Percentiles rank a stretch among this genome's conserved stretches.
Conservation (phyloP, 2,888 invertebrate species). For the Ophion ventricosus region DNA sequence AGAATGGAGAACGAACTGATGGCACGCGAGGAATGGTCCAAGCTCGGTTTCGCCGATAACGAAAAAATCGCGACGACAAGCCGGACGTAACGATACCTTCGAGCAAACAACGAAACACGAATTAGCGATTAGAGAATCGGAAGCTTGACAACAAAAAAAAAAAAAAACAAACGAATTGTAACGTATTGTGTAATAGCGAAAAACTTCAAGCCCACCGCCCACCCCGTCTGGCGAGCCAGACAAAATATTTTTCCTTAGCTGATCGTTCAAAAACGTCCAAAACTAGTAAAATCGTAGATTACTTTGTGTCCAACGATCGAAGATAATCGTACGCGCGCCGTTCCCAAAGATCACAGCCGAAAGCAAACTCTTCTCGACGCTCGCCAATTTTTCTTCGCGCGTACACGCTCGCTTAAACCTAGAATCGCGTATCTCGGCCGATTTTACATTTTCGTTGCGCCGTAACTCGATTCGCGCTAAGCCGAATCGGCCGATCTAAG, state of each 20-base stretch:
- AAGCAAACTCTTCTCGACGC: too few relatives aligned
- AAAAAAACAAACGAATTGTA: not conserved
- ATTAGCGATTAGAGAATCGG: not conserved
- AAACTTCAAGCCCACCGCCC: too few relatives aligned
- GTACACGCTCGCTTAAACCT: not conserved
- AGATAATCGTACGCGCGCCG: too few relatives aligned
- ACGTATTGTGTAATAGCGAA: not conserved
- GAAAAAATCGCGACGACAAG: conserved; percentile 54
- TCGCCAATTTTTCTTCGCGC: not conserved
- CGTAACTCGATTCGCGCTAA: too few relatives aligned
- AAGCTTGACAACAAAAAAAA: too few relatives aligned
- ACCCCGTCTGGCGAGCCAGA: too few relatives aligned
- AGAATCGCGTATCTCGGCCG: too few relatives aligned
- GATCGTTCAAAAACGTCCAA: not conserved
- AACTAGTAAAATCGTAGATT: conserved; percentile 3
- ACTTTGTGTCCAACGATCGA: not conserved
- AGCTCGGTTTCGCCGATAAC: conserved; percentile 89
- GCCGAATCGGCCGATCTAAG: too few relatives aligned
- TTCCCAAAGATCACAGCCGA: too few relatives aligned
- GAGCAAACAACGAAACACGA: conserved; percentile 31
- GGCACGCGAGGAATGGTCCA: conserved; percentile 95
- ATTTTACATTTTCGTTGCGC: too few relatives aligned
- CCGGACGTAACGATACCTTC: conserved; percentile 75
- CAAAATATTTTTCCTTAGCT: too few relatives aligned
- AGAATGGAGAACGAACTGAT: conserved; percentile 98